phyloP scores from a whole-genome alignment of 1,140 invertebrate genomes.

The Telenomus remus region DNA sequence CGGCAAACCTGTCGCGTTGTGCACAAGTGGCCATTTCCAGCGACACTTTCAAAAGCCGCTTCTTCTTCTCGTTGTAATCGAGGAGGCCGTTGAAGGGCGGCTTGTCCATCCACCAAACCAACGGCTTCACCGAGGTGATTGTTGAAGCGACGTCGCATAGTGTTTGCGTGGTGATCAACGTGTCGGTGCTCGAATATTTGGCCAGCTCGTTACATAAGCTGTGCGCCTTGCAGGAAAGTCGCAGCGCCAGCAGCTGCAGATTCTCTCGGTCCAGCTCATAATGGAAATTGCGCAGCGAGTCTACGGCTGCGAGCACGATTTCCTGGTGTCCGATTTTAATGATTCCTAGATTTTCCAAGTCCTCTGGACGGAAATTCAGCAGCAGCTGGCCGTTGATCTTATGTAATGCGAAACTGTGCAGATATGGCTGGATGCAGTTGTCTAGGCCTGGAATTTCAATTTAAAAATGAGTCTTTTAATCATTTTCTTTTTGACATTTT shows the following conservation, averaged over 20 bases:
- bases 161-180: constrained; percentile 84
- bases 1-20: constrained; percentile 90
- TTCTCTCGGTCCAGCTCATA: constrained; percentile 94
- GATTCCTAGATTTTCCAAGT: constrained; percentile 90
- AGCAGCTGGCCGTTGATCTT: constrained; percentile 88
- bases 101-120: constrained; percentile 91
- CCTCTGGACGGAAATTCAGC: constrained; percentile 87
- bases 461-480: too few species aligned
- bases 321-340: constrained; percentile 93
- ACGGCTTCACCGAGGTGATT: constrained; percentile 87
- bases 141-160: constrained; percentile 89
- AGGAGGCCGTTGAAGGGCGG: constrained; percentile 83
- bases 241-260: constrained; percentile 89
- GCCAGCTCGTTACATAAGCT: constrained; percentile 85
- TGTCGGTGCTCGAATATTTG: constrained; percentile 78
- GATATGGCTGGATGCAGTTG: constrained; percentile 86
- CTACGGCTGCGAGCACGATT: constrained; percentile 91
- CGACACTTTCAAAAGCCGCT: constrained; percentile 84
- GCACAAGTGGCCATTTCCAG: constrained; percentile 91
- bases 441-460: constrained; percentile 82
- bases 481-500: too few species aligned
- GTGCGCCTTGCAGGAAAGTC: constrained; percentile 87
- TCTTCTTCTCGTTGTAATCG: constrained; percentile 81
- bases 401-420: constrained; percentile 87
- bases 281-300: constrained; percentile 91